Conservation (phyloP, 2,113 vertebrate genomes). For the Excalfactoria chinensis region DNA sequence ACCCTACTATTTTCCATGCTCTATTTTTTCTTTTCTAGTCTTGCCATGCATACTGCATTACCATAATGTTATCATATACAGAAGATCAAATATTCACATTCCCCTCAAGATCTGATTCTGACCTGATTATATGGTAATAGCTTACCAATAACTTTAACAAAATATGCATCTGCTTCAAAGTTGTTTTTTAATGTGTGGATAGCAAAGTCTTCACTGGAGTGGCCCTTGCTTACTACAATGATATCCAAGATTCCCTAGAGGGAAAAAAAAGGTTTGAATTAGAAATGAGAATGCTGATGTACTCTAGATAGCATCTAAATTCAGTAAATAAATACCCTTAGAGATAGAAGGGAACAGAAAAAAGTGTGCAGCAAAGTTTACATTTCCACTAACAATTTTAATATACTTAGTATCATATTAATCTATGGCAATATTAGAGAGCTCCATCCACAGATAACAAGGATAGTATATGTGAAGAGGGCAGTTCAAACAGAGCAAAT, state of each 20-base stretch:
- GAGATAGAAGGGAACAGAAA: not conserved
- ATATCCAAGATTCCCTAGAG: slow-evolving; percentile 96
- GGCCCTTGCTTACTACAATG: slow-evolving; percentile 86
- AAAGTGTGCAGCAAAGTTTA: not conserved
- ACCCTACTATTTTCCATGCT: not conserved
- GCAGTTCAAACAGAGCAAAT: not conserved
- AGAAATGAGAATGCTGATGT: not conserved
- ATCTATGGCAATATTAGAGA: not conserved
- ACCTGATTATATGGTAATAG: slow-evolving; percentile 13
- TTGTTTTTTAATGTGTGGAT: slow-evolving; percentile 96
- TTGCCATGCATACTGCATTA: not conserved
- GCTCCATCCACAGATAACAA: not conserved
- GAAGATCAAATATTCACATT: not conserved
- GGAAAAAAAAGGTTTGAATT: not conserved
- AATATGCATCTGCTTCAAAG: slow-evolving; percentile 97
- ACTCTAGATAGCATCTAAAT: not conserved
- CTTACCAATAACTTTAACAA: slow-evolving; percentile 99
- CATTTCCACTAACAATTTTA: not conserved
- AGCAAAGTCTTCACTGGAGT: slow-evolving; percentile 78
- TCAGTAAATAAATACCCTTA: not conserved
- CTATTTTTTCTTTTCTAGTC: not conserved
- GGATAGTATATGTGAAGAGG: not conserved
- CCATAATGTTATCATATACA: fast-evolving
- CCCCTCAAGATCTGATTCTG: not conserved
- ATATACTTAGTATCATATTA: not conserved